These are phyloP conservation scores for Argyra leucocephala DNA, from an alignment of 2,888 invertebrate species.

Conservation along the genomic window DNA sequence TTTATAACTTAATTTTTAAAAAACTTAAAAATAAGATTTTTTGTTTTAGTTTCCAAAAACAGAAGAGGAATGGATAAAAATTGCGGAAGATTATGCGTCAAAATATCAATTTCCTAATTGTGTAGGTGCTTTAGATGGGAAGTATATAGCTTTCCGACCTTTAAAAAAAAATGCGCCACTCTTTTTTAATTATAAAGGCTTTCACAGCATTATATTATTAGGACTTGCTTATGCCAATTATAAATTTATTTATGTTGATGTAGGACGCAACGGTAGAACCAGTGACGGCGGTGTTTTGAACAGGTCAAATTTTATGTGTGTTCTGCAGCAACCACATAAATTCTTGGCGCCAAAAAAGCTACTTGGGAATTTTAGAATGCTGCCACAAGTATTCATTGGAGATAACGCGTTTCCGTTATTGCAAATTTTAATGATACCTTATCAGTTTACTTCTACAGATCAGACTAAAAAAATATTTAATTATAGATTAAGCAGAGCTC, in stretches of 20 bases:
- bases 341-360: slow-evolving; percentile 18
- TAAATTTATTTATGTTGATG: slow-evolving; percentile 23
- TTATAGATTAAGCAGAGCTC: too few relatives aligned
- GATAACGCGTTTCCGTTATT: slow-evolving; percentile 23
- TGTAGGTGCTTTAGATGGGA: slow-evolving; percentile 21
- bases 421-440: too few relatives aligned
- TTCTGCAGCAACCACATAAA: slow-evolving; percentile 12
- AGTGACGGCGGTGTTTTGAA: slow-evolving; percentile 16
- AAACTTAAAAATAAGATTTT: not conserved
- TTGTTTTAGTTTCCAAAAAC: slow-evolving; percentile 19
- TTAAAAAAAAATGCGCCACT: slow-evolving; percentile 15
- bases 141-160: slow-evolving; percentile 21
- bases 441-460: too few relatives aligned
- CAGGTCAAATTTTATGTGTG: not conserved
- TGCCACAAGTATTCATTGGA: slow-evolving; percentile 24
- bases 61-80: slow-evolving; percentile 22
- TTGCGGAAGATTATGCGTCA: slow-evolving; percentile 22
- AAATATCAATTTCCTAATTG: slow-evolving; percentile 24
- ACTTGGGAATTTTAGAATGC: slow-evolving; percentile 20
- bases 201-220: slow-evolving; percentile 19
- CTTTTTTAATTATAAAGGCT: slow-evolving; percentile 18
- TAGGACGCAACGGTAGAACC: slow-evolving; percentile 19
- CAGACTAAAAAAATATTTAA: too few relatives aligned
- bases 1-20: too few relatives aligned
- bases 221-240: slow-evolving; percentile 22